These are phyloP conservation scores for Lycia hirtaria DNA, from an alignment of 2,888 invertebrate species.

Conservation along the genomic window DNA sequence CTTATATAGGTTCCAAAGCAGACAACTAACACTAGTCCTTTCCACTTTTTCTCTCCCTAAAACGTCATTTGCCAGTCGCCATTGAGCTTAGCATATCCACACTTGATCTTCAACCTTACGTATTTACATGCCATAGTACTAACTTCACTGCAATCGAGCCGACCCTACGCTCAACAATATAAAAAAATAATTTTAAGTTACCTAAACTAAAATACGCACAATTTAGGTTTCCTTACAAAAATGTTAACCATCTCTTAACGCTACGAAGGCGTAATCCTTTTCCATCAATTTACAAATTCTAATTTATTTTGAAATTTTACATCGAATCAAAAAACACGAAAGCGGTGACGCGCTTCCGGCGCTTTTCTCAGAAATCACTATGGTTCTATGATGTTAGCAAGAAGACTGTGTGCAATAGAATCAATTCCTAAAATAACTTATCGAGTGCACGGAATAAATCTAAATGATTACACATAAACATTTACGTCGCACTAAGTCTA, in stretches of 20 bases:
- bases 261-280: constrained; percentile 53
- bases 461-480: constrained; percentile 67
- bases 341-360: constrained; percentile 20
- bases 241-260: constrained; percentile 56
- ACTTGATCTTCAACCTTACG: constrained; percentile 61
- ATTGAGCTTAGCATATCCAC: constrained; percentile 32
- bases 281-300: constrained; percentile 37
- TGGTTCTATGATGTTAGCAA: constrained; percentile 41
- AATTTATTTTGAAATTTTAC: constrained; percentile 35
- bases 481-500: constrained; percentile 59
- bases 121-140: constrained; percentile 75
- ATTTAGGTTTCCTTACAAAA: constrained; percentile 58
- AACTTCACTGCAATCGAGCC: constrained; percentile 63
- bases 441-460: constrained; percentile 65
- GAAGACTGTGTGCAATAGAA: constrained; percentile 61
- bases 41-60: constrained; percentile 33
- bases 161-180: constrained; percentile 67
- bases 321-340: constrained; percentile 27
- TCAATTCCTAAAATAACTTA: constrained; percentile 68
- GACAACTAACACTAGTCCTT: background rate
- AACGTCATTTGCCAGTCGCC: constrained; percentile 21
- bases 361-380: constrained; percentile 27
- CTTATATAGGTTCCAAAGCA: too few relatives aligned
- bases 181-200: constrained; percentile 63
- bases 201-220: constrained; percentile 71